Evolutionary conservation across 2,797 vertebrate genomes (phyloP).

Genomic region (Helarctos malayanus): DNA sequence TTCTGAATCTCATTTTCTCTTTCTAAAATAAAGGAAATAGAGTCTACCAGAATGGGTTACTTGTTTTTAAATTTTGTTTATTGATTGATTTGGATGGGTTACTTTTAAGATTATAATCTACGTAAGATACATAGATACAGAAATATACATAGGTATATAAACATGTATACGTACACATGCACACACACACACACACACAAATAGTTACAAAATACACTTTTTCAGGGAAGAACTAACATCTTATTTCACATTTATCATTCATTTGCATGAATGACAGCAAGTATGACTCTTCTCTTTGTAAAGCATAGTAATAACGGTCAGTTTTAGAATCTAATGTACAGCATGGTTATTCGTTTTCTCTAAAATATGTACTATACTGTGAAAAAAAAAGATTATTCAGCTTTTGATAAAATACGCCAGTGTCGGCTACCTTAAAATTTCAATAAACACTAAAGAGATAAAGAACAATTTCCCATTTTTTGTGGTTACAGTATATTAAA

Average conservation of each 20-base stretch:
- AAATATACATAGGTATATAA: background rate
- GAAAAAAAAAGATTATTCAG: background rate
- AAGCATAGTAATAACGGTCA: background rate
- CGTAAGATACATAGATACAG: background rate
- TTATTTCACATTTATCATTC: background rate
- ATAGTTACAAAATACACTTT: background rate
- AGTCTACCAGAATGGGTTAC: background rate
- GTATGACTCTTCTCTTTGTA: slow-evolving; percentile 8
- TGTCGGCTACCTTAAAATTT: background rate
- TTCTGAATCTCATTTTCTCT: background rate
- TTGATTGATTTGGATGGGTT: background rate
- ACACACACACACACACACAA: background rate
- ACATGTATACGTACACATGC: background rate
- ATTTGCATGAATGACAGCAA: background rate
- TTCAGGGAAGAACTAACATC: background rate
- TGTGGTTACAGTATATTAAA: background rate
- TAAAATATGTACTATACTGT: background rate
- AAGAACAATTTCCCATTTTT: background rate
- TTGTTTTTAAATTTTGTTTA: background rate
- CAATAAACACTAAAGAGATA: background rate
- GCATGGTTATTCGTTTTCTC: background rate
- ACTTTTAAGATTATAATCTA: background rate
- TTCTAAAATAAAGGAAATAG: background rate
- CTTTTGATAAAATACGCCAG: background rate
- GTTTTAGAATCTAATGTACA: background rate